These are phyloP conservation scores for Pocota personata DNA, from an alignment of 2,888 invertebrate genomes.

Conservation along the genomic window DNA sequence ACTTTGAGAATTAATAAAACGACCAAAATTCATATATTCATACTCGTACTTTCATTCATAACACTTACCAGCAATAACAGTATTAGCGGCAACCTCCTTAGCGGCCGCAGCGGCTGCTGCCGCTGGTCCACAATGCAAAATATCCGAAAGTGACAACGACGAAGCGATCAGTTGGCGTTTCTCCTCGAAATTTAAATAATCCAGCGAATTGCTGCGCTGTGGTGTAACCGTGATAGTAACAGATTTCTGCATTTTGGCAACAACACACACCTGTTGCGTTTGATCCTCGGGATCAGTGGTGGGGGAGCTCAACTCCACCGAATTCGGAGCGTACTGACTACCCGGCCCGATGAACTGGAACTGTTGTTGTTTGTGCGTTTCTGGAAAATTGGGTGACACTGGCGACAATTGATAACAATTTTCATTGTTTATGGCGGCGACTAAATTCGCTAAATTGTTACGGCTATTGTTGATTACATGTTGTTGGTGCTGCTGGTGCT, in stretches of 20 bases:
- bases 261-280: constrained; percentile 81
- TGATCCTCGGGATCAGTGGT: constrained; percentile 71
- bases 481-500: constrained; percentile 62
- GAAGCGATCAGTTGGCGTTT: constrained; percentile 95
- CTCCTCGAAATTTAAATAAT: constrained; percentile 95
- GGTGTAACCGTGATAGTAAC: constrained; percentile 87
- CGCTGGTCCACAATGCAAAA: constrained; percentile 88
- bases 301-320: constrained; percentile 61
- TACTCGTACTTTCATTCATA: too few relatives aligned
- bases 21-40: too few relatives aligned
- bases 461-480: constrained; percentile 79
- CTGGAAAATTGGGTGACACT: constrained; percentile 74
- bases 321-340: constrained; percentile 59
- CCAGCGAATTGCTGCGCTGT: constrained; percentile 92
- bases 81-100: constrained; percentile 83
- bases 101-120: constrained; percentile 83
- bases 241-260: constrained; percentile 84
- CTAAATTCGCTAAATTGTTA: constrained; percentile 78
- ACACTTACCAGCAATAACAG: constrained; percentile 80
- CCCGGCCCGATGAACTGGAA: constrained; percentile 65
- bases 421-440: constrained; percentile 78
- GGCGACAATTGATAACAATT: constrained; percentile 79
- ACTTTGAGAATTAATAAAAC: too few relatives aligned
- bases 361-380: constrained; percentile 66
- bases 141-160: constrained; percentile 93